Evolutionary conservation across 2,888 invertebrate genomes (phyloP), one percentile per base, ranked within the genome.

Genomic region (Branchellion lobata): DNA sequence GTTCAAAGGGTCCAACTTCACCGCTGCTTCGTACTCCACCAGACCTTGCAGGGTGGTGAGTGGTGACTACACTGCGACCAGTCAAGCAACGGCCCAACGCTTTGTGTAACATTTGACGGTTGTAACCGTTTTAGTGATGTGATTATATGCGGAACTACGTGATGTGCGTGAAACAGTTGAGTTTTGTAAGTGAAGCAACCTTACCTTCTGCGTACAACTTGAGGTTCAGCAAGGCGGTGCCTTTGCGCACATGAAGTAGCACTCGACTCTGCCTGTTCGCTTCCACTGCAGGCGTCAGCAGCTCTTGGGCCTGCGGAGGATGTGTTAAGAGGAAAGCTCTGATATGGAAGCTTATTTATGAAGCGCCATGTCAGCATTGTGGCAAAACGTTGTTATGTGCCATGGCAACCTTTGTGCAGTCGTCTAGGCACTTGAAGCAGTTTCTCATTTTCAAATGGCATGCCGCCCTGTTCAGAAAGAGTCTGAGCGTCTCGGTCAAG

Each of bases 391-490:
- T n/a, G n/a, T n/a, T n/a, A n/a, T n/a, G n/a, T n/a, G n/a, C n/a
- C n/a, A n/a, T n/a, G n/a, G n/a, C n/a, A n/a, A 90, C 91, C 87
- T 88, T 90, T 2, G 90, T 89, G 82, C 89, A 88, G 84, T 91
- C 91, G 84, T 90, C 90, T 24, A 90, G 86, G 72, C 92, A 91
- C 88, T 92, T 92, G 84, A 92, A 90, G 84, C 91, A 92, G 88
- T 94, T 94, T 69, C 91, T 92, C 82, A 92, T 85, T 27, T 91
- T 91, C 80, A 93, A 91, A 85, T 94, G 94, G n/a, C 93, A 92
- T 47, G 92, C 92, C 0, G 93, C 92, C 85, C 94, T 89, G 83
- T 92, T 93, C 0, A 92, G 90, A 86, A 91, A 94, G 73, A 94
- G 79, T 33, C 85, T 86, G 79, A 31, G 8, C 14, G 71, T 68